A percentile compares a stretch with the other conserved stretches of the same genome.
phyloP scores from a whole-genome alignment of 2,888 invertebrate genomes.

The Cryptosula pallasiana region DNA sequence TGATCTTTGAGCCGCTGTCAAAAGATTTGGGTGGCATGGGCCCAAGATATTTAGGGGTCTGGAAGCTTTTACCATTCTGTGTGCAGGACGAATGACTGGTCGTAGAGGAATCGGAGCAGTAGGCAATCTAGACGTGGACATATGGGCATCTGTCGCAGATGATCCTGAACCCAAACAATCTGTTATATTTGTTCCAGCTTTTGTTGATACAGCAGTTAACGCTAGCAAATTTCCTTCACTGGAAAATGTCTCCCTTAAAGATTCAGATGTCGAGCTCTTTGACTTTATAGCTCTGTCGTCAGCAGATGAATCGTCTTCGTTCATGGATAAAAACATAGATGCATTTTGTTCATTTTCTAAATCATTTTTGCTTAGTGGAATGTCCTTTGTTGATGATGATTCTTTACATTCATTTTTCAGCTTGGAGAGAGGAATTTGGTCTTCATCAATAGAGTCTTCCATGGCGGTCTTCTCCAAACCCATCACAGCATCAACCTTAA shows the following conservation, averaged over 20 bases:
- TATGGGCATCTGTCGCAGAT: neutral
- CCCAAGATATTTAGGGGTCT: constrained; percentile 5
- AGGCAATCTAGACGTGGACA: neutral
- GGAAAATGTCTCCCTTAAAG: too few relatives aligned
- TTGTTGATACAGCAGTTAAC: neutral
- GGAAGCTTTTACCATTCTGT: neutral
- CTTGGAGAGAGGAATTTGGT: constrained; percentile 14
- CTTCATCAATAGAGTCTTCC: neutral
- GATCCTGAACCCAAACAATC: too few relatives aligned
- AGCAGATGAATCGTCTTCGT: neutral
- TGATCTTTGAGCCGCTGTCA: neutral
- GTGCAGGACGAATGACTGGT: neutral
- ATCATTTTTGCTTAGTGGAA: neutral
- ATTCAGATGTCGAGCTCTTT: neutral
- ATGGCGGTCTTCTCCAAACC: neutral
- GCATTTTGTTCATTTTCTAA: neutral
- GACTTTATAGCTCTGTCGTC: neutral
- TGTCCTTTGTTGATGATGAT: neutral
- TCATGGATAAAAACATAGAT: neutral
- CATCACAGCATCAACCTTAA: too few relatives aligned
- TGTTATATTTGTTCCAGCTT: neutral
- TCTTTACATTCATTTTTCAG: neutral
- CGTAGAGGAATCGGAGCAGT: too few relatives aligned
- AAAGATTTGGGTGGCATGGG: neutral
- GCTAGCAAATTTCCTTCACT: too few relatives aligned